Percentiles rank a stretch among this genome's conserved stretches.
These are phyloP conservation scores for Athene cunicularia DNA, from an alignment of 2,113 vertebrate species.

Conservation along the genomic window DNA sequence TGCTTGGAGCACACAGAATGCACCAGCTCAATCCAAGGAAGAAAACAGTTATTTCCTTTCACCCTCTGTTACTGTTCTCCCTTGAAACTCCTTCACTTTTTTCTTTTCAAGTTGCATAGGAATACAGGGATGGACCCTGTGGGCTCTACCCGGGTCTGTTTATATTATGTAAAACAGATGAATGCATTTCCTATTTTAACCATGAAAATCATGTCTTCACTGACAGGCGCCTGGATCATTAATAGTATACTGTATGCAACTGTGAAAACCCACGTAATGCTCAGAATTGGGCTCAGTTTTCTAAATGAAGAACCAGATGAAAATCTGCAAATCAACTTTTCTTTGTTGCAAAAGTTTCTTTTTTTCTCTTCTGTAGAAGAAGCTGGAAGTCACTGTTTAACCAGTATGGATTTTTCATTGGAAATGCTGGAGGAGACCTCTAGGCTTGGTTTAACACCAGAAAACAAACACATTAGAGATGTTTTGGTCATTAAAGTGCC, in stretches of 20 bases:
- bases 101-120: neutral
- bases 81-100: constrained; percentile 8
- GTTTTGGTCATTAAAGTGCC: neutral
- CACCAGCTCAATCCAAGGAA: neutral
- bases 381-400: constrained; percentile 41
- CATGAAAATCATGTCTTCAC: neutral
- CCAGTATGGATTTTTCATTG: constrained; percentile 19
- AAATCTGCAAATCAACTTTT: constrained; percentile 53
- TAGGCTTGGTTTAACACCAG: neutral
- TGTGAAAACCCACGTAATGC: constrained; percentile 21
- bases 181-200: constrained; percentile 33
- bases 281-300: neutral
- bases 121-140: neutral
- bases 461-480: neutral
- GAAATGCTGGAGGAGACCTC: neutral
- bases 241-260: neutral
- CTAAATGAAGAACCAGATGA: constrained; percentile 23
- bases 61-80: neutral
- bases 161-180: constrained; percentile 29
- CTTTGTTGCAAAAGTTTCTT: constrained; percentile 10
- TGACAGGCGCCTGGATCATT: neutral
- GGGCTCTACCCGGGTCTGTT: constrained; percentile 30
- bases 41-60: neutral
- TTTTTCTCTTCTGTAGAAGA: neutral
- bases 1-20: neutral